These are phyloP conservation scores for Crenichthys baileyi DNA, from an alignment of 2,797 vertebrate species.

Conservation along the genomic window DNA sequence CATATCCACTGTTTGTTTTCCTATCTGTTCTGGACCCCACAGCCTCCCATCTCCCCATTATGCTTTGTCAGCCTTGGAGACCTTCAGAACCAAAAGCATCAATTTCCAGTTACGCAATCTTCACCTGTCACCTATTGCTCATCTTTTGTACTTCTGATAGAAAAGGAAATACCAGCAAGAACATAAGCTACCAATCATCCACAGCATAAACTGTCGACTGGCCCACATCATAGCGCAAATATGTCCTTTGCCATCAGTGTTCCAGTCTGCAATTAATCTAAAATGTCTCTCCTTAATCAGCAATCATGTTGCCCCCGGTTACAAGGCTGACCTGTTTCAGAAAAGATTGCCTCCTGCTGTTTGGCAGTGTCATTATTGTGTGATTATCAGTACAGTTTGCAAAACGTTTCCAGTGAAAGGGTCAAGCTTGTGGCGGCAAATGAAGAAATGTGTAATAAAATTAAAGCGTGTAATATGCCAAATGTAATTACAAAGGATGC, in stretches of 20 bases:
- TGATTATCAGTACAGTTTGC: conserved; percentile 46
- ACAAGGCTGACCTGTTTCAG: conserved; percentile 54
- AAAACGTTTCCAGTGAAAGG: conserved; percentile 45
- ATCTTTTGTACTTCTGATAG: conserved; percentile 38
- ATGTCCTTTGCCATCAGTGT: conserved; percentile 42
- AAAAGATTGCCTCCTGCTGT: conserved; percentile 42
- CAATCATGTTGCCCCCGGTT: conserved; percentile 49
- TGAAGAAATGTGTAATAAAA: conserved; percentile 38
- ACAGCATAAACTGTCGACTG: conserved; percentile 41
- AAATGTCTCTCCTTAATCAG: conserved; percentile 63
- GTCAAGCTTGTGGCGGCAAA: conserved; percentile 37
- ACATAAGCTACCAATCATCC: conserved; percentile 41
- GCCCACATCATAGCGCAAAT: conserved; percentile 33
- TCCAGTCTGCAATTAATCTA: conserved; percentile 60
- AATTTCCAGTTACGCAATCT: conserved; percentile 56
- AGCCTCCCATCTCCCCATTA: conserved; percentile 10
- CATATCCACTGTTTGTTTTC: conserved; percentile 23
- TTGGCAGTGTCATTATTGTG: conserved; percentile 57
- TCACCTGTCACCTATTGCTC: conserved; percentile 34
- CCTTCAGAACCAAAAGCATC: conserved; percentile 44
- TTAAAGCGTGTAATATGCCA: conserved; percentile 27
- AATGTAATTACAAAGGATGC: conserved; percentile 34
- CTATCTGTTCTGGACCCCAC: conserved; percentile 31
- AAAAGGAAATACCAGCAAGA: conserved; percentile 38
- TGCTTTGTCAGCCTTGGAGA: conserved; percentile 44